Conservation (phyloP, 2,113 vertebrate genomes). For the Halichoeres trimaculatus region DNA sequence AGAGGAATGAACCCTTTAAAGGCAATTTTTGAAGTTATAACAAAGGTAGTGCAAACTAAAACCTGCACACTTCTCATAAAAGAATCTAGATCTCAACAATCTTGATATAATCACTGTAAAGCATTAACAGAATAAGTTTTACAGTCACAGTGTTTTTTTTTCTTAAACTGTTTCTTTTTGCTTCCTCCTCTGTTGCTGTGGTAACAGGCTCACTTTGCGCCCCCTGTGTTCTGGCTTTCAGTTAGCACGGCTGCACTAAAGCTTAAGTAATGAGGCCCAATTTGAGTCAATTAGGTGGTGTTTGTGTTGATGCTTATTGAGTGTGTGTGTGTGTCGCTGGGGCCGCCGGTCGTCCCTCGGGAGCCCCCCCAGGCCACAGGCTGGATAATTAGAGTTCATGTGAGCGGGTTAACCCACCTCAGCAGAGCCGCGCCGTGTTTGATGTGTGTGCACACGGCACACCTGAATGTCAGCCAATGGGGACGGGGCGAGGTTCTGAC, state of each 20-base stretch:
- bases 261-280: constrained; percentile 71
- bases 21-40: too few species aligned
- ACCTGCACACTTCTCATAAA: too few species aligned
- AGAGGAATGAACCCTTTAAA: too few species aligned
- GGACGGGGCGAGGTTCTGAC: constrained; percentile 85
- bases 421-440: constrained; percentile 75
- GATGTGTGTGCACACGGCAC: constrained; percentile 79
- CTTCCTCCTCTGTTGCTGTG: neutral
- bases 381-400: constrained; percentile 80
- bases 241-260: constrained; percentile 55
- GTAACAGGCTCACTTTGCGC: neutral
- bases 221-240: constrained; percentile 5
- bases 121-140: too few species aligned
- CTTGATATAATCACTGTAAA: too few species aligned
- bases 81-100: too few species aligned
- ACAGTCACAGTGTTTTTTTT: too few species aligned
- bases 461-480: constrained; percentile 88
- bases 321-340: constrained; percentile 46
- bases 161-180: too few species aligned
- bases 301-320: constrained; percentile 78
- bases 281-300: constrained; percentile 75
- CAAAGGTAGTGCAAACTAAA: too few species aligned
- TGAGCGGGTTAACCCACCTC: constrained; percentile 80
- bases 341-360: constrained; percentile 52
- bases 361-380: constrained; percentile 71